Conservation (phyloP, 2,888 invertebrate genomes). For the Chrysodeixis includens region DNA sequence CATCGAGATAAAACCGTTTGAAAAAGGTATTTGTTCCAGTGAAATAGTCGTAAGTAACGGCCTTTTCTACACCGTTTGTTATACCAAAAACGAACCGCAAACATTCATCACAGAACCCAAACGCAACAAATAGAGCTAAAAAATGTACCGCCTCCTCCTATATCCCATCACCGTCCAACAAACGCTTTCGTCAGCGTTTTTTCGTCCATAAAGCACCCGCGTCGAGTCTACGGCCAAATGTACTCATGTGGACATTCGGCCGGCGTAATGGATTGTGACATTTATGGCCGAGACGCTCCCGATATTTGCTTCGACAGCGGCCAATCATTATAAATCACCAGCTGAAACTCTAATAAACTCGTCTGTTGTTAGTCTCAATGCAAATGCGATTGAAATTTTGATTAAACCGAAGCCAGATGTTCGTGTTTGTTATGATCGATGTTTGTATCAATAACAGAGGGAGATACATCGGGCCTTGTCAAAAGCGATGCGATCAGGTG, state of each 20-base stretch:
- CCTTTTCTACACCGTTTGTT: slow-evolving; percentile 9
- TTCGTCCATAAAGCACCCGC: slow-evolving; percentile 58
- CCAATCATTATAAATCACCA: slow-evolving; percentile 64
- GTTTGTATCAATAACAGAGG: slow-evolving; percentile 21
- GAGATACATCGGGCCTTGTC: not conserved
- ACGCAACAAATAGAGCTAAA: slow-evolving; percentile 47
- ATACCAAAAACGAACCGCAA: slow-evolving; percentile 24
- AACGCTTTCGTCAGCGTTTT: slow-evolving; percentile 60
- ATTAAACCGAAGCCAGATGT: slow-evolving; percentile 52
- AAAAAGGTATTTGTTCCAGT: not conserved
- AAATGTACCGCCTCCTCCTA: slow-evolving; percentile 41
- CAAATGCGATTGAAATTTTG: slow-evolving; percentile 60
- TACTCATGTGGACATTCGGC: slow-evolving; percentile 60
- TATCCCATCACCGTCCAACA: slow-evolving; percentile 54
- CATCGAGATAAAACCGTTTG: slow-evolving; percentile 1
- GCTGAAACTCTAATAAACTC: slow-evolving; percentile 56
- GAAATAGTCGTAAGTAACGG: not conserved
- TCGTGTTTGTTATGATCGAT: slow-evolving; percentile 37
- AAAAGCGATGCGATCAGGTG: not conserved
- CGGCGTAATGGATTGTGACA: slow-evolving; percentile 62
- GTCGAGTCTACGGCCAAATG: slow-evolving; percentile 56
- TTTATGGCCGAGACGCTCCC: slow-evolving; percentile 59
- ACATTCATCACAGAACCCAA: slow-evolving; percentile 32
- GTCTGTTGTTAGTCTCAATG: slow-evolving; percentile 61
- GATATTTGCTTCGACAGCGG: slow-evolving; percentile 63